Conservation (phyloP, 2,888 invertebrate genomes). For the Mythimna ferrago region DNA sequence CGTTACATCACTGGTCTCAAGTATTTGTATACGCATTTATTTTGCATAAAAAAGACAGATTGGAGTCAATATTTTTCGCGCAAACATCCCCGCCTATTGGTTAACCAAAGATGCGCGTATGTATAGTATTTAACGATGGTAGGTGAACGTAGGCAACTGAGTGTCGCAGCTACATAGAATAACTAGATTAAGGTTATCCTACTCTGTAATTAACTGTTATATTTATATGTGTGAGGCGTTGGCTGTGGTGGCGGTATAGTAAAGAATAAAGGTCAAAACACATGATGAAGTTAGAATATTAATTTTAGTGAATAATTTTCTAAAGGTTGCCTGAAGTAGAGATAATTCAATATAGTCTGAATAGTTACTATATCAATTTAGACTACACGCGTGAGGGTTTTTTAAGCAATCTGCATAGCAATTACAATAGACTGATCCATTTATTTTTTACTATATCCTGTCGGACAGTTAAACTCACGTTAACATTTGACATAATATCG, state of each 20-base stretch:
- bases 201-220: slow-evolving; percentile 59
- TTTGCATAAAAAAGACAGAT: slow-evolving; percentile 26
- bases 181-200: slow-evolving; percentile 65
- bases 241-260: slow-evolving; percentile 39
- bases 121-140: slow-evolving; percentile 71
- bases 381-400: slow-evolving; percentile 19
- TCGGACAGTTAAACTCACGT: slow-evolving; percentile 15
- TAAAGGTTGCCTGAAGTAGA: neutral
- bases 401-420: neutral
- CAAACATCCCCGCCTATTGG: slow-evolving; percentile 74
- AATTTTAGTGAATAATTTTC: slow-evolving; percentile 4
- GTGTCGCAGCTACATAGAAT: slow-evolving; percentile 73
- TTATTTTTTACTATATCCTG: slow-evolving; percentile 40
- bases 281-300: slow-evolving; percentile 23
- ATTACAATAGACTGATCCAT: slow-evolving; percentile 6
- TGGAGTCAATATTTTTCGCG: slow-evolving; percentile 61
- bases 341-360: slow-evolving; percentile 37
- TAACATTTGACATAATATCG: slow-evolving; percentile 55
- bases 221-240: slow-evolving; percentile 36
- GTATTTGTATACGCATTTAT: slow-evolving; percentile 48
- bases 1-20: neutral
- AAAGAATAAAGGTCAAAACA: slow-evolving; percentile 4
- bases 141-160: slow-evolving; percentile 70
- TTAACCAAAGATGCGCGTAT: slow-evolving; percentile 79
- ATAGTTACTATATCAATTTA: slow-evolving; percentile 21